Base-by-base conservation (phyloP, 2,888 invertebrate species). In the Xiphydria camelus region DNA sequence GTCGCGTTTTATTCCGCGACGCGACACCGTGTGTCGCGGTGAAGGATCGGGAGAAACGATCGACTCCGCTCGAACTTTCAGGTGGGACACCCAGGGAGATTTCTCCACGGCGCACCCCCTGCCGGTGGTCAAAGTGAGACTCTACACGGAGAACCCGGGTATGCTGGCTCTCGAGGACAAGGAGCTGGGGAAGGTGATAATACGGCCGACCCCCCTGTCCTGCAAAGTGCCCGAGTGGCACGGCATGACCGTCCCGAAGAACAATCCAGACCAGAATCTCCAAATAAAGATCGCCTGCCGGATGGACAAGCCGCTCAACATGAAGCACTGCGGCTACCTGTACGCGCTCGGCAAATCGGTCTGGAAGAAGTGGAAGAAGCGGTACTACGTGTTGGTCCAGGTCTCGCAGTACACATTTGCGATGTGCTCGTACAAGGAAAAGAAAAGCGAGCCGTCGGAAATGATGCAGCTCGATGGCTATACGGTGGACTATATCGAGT, bases 51-150 rank as follows among this genome's bases (percentile, higher is more conserved):
- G 9, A 15, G 18, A 18, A 10, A 18, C 10, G 2, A n/a, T n/a
- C 4, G 12, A 18, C 3, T 2, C 5, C 23, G 23, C 23, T 6
- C n/a, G 6, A 23, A 7, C n/a, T 61, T 67, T 18, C 52, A 94
- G 94, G 86, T 99, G 99, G 99, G 99, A 99, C 72, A 99, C 98
- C 1, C 98, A 98, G 82, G 99, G 97, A 41, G 99, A 99, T 78
- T 99, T 99, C 78, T 92, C 94, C 59, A 99, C 98, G 41, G 95
- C 94, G 49, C 95, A 98, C 75, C 94, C 98, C 1, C 81, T 99
- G 51, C 99, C 99, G 31, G 86, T 91, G 14, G 97, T 99, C 10
- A 99, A 99, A 82, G 91, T 99, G 3, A 98, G 99, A 77, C 79
- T 98, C 21, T 98, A 93, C 75, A 96, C 97, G 0, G 99, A 99